Evolutionary conservation across 53 echinoderm and acorn worm genomes (phyloP).

Genomic region (Luidia sarsii): DNA sequence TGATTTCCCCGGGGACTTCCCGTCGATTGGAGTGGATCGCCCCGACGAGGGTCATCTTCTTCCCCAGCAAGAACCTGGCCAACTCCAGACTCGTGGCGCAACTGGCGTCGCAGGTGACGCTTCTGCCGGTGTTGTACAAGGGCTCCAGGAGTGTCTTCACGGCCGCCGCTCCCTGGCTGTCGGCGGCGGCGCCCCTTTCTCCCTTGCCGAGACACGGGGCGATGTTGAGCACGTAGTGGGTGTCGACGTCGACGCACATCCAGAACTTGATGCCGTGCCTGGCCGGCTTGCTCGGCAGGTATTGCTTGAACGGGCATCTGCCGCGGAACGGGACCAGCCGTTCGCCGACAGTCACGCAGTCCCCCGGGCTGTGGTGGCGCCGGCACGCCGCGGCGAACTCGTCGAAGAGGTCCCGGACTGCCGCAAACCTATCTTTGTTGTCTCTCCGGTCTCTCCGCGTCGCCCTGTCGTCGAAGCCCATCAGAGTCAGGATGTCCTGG

Average conservation of each 20-base stretch:
- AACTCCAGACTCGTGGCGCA: not conserved
- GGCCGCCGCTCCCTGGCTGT: not conserved
- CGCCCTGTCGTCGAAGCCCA: slow-evolving; percentile 20
- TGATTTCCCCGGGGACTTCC: slow-evolving; percentile 13
- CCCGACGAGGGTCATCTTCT: slow-evolving; percentile 22
- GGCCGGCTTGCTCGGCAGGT: slow-evolving; percentile 26
- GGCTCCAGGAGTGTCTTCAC: not conserved
- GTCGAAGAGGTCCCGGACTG: slow-evolving; percentile 5
- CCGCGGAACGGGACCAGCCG: slow-evolving; percentile 8
- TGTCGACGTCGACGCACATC: not conserved
- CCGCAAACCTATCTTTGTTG: slow-evolving; percentile 10
- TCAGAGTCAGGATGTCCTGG: not conserved
- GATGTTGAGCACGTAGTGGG: slow-evolving; percentile 5
- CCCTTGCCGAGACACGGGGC: slow-evolving; percentile 23
- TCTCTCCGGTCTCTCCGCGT: not conserved
- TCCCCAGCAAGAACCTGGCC: not conserved
- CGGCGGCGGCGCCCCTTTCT: not conserved
- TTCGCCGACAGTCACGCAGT: not conserved
- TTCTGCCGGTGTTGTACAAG: slow-evolving; percentile 17
- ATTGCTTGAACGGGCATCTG: slow-evolving; percentile 8
- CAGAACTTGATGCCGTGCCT: slow-evolving; percentile 25
- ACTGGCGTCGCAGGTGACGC: not conserved
- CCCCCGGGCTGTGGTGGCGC: not conserved
- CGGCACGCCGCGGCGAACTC: not conserved
- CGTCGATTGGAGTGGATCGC: not conserved